phyloP scores from a whole-genome alignment of 2,888 invertebrate genomes.

The Xylota sylvarum region DNA sequence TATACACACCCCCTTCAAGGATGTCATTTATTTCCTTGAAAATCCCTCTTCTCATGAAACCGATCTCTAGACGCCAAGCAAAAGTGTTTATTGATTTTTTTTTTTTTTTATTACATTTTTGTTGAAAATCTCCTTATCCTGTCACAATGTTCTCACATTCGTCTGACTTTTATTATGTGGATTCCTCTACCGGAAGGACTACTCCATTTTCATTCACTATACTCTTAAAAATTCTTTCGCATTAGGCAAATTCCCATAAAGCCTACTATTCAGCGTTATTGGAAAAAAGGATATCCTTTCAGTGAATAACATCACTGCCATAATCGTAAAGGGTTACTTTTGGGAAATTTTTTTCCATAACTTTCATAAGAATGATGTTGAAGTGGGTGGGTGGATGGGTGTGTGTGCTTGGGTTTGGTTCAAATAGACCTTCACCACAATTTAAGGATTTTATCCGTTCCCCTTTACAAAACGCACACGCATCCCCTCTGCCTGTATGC shows the following conservation, averaged over 20 bases:
- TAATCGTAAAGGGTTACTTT: conserved; percentile 54
- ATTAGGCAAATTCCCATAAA: conserved; percentile 43
- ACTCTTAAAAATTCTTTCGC: conserved; percentile 15
- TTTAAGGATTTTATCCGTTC: conserved; percentile 4
- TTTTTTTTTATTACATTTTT: background rate
- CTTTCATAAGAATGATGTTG: background rate
- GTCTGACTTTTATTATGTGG: background rate
- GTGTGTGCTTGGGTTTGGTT: background rate
- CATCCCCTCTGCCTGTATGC: background rate
- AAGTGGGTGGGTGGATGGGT: background rate
- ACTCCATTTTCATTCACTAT: conserved; percentile 3
- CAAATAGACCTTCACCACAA: conserved; percentile 11
- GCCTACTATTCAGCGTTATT: conserved; percentile 36
- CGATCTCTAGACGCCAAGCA: background rate
- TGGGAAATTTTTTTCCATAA: conserved; percentile 1
- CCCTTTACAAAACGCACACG: background rate
- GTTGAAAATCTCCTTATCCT: background rate
- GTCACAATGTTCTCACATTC: background rate
- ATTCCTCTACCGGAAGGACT: background rate
- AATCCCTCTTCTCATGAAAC: background rate
- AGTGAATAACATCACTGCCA: conserved; percentile 1
- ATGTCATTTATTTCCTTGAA: too few relatives aligned
- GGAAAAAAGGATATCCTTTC: conserved; percentile 27
- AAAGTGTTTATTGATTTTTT: background rate
- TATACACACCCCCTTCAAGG: too few relatives aligned